Evolutionary conservation across 2,113 vertebrate genomes (phyloP), one percentile per base, ranked within the genome.

Genomic region (Engystomops pustulosus): DNA sequence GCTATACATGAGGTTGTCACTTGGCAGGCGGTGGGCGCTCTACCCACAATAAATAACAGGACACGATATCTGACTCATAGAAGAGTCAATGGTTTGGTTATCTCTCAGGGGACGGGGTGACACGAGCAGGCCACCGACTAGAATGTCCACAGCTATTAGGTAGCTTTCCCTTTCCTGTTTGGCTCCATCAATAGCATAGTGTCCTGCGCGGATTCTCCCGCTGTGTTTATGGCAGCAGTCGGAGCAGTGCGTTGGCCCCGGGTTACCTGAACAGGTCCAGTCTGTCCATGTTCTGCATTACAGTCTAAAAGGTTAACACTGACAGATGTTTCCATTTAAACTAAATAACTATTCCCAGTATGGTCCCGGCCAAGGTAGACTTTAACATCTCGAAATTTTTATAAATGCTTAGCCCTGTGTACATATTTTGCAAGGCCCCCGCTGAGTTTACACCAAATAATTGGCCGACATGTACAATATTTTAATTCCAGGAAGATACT

Each of bases 151-250:
- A 62, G 41, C 75, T 77, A 84, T 84, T 67, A 84, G 44, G 51
- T 11, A 34, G 34, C 68, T 84, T 84, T 84, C 82, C 82, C 76
- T 84, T 84, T 77, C 72, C 72, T 77, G 58, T 84, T 84, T 84
- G 74, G 45, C 72, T 77, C 72, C 20, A 47, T 77, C 72, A 82
- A 72, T 82, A 60, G 49, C 32, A 12, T 45, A 80, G 79, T 83
- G 68, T 72, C 71, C 44, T 45, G 14, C 6, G 7, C 53, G 49
- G 36, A 23, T 60, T 72, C 49, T 70, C 49, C 69, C 12, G 69
- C 81, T 49, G 69, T 10, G 80, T 68, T 44, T 17, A 58, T 23
- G 32, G 30, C 36, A 14, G 9, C 65, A 53, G 67, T 34, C 67
- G 53, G 67, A 51, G 32, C 67, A 45, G 49, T 82, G 60, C 72